These are phyloP conservation scores for Sycobia sp. DNA, from an alignment of 1,140 invertebrate species.

Conservation along the genomic window DNA sequence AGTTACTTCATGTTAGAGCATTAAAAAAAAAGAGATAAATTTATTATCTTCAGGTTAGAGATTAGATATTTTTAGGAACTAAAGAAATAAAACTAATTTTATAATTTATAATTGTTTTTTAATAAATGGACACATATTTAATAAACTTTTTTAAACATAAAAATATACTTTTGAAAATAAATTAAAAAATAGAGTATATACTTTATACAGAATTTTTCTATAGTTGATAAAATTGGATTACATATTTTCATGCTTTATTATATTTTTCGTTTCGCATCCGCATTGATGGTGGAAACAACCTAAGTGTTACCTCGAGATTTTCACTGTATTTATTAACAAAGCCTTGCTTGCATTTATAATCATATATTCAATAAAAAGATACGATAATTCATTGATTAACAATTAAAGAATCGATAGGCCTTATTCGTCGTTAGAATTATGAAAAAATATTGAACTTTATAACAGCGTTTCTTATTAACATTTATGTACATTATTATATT, in stretches of 20 bases:
- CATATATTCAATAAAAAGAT: no score
- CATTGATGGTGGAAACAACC: no score
- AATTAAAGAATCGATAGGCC: slow-evolving; percentile 7
- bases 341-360: no score
- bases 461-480: slow-evolving; percentile 37
- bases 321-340: no score
- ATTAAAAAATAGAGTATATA: slow-evolving; percentile 25
- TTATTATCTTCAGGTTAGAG: no score
- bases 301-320: no score
- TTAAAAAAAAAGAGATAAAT: no score
- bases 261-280: no score
- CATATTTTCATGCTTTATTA: not conserved
- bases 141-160: slow-evolving; percentile 14
- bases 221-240: slow-evolving; percentile 4
- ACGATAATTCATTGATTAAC: no score
- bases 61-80: no score
- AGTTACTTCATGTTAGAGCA: no score
- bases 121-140: slow-evolving; percentile 9
- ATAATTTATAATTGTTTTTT: slow-evolving; percentile 27
- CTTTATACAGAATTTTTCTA: slow-evolving; percentile 10
- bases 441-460: slow-evolving; percentile 34
- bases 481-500: slow-evolving; percentile 39
- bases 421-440: slow-evolving; percentile 17
- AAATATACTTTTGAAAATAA: slow-evolving; percentile 22
- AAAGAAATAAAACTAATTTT: no score